phyloP scores from a whole-genome alignment of 2,888 invertebrate genomes.

The Drosophila lutescens region DNA sequence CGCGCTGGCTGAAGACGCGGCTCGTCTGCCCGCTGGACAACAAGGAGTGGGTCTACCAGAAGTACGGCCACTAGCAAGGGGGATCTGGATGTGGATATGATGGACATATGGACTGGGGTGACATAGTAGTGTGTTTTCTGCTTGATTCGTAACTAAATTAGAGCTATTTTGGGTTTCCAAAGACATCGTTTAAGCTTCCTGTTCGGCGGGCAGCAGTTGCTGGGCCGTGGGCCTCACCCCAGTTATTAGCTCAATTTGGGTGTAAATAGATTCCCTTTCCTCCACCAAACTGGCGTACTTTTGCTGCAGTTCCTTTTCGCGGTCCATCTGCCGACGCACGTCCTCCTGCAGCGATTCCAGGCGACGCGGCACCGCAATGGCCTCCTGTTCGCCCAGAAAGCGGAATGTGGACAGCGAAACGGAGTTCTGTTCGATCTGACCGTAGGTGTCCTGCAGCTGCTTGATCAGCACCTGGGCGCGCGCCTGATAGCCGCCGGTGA shows the following conservation, averaged over 20 bases:
- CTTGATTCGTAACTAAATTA: background rate
- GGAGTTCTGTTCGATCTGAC: slow-evolving; percentile 95
- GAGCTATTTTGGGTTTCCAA: too few relatives aligned
- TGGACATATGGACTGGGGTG: background rate
- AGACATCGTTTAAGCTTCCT: slow-evolving; percentile 9
- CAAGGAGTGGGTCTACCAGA: slow-evolving; percentile 99
- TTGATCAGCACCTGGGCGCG: slow-evolving; percentile 94
- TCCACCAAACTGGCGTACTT: slow-evolving; percentile 91
- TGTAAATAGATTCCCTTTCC: slow-evolving; percentile 85
- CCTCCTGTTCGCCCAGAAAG: slow-evolving; percentile 95
- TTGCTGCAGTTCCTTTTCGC: slow-evolving; percentile 94
- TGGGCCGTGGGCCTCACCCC: slow-evolving; percentile 55
- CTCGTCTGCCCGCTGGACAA: slow-evolving; percentile 99
- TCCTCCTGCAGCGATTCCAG: slow-evolving; percentile 96
- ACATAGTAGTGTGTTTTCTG: background rate
- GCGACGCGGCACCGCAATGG: slow-evolving; percentile 94
- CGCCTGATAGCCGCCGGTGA: slow-evolving; percentile 95
- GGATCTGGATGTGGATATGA: background rate
- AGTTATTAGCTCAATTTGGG: slow-evolving; percentile 56
- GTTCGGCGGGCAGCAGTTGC: slow-evolving; percentile 30
- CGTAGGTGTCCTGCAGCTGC: slow-evolving; percentile 93
- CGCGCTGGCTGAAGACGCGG: slow-evolving; percentile 99
- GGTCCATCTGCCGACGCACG: slow-evolving; percentile 94
- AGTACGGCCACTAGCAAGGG: slow-evolving; percentile 87
- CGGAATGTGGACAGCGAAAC: slow-evolving; percentile 96